phyloP scores from a whole-genome alignment of 2,113 vertebrate species.

The Pleuronectes platessa region DNA sequence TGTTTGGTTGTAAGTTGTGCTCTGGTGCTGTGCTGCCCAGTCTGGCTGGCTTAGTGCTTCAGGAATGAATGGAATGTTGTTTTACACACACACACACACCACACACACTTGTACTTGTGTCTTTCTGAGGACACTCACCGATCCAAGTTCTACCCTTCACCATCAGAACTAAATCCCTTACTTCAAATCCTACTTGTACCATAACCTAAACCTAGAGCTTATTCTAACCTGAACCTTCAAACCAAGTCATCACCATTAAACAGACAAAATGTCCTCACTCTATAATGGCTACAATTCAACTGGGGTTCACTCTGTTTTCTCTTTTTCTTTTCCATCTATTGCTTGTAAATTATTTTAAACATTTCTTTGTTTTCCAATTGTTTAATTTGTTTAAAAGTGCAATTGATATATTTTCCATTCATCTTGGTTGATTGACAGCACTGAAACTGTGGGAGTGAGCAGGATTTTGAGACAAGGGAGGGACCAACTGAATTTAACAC shows the following conservation, averaged over 20 bases:
- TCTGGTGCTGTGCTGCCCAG: slow-evolving; percentile 53
- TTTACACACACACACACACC: slow-evolving; percentile 54
- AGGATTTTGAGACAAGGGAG: no score
- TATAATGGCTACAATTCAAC: no score
- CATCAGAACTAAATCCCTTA: not conserved
- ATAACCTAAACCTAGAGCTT: not conserved
- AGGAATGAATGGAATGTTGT: slow-evolving; percentile 86
- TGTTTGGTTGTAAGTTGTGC: not conserved
- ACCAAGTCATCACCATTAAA: not conserved
- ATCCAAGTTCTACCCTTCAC: not conserved
- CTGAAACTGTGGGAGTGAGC: no score
- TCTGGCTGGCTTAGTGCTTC: slow-evolving; percentile 70
- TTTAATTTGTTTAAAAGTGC: slow-evolving; percentile 14
- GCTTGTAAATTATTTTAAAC: no score
- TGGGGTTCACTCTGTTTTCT: not conserved
- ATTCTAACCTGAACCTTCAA: not conserved
- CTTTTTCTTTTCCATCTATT: no score
- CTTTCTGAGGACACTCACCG: not conserved
- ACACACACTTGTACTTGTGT: slow-evolving; percentile 12
- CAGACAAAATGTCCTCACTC: no score
- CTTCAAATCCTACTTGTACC: not conserved
- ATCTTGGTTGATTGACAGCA: no score
- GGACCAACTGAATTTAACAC: no score
- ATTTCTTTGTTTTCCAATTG: no score
- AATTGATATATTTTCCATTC: not conserved